Conservation (phyloP, 2,797 vertebrate species). For the Clarias pachynema region DNA sequence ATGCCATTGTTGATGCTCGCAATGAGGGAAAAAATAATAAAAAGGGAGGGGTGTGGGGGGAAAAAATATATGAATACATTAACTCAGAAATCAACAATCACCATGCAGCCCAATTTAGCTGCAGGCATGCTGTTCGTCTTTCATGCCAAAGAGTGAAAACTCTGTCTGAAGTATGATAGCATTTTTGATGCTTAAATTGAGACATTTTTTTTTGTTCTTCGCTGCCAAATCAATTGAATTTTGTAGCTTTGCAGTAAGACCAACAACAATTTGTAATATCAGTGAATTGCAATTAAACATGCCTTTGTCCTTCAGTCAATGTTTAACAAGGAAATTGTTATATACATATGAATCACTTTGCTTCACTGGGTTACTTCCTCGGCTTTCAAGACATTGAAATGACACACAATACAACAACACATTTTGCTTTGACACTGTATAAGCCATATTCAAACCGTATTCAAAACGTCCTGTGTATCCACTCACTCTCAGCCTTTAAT, state of each 20-base stretch:
- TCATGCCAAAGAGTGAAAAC: slow-evolving; percentile 35
- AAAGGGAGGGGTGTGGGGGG: slow-evolving; percentile 29
- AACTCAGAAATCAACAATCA: slow-evolving; percentile 53
- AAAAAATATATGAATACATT: slow-evolving; percentile 57
- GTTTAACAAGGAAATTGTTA: slow-evolving; percentile 26
- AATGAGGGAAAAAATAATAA: slow-evolving; percentile 50
- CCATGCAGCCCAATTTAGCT: slow-evolving; percentile 53
- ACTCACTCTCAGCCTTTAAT: too few relatives aligned
- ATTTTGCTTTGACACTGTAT: neutral
- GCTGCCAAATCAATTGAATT: slow-evolving; percentile 35
- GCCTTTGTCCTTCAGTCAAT: slow-evolving; percentile 28
- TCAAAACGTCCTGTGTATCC: neutral
- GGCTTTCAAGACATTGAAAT: neutral
- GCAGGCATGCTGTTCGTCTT: slow-evolving; percentile 45
- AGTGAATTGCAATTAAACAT: slow-evolving; percentile 38
- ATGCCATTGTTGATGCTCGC: slow-evolving; percentile 62
- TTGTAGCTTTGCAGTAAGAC: neutral
- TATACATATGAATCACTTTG: slow-evolving; percentile 6
- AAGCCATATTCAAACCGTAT: neutral
- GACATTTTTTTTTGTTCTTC: slow-evolving; percentile 30
- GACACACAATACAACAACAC: neutral
- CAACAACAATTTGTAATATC: slow-evolving; percentile 33
- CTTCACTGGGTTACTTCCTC: neutral
- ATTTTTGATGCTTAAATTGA: slow-evolving; percentile 47
- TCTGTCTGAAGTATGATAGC: slow-evolving; percentile 42